Evolutionary conservation across 2,888 invertebrate genomes (phyloP), one percentile per base, ranked within the genome.

Genomic region (Sinhomidia bicolor): DNA sequence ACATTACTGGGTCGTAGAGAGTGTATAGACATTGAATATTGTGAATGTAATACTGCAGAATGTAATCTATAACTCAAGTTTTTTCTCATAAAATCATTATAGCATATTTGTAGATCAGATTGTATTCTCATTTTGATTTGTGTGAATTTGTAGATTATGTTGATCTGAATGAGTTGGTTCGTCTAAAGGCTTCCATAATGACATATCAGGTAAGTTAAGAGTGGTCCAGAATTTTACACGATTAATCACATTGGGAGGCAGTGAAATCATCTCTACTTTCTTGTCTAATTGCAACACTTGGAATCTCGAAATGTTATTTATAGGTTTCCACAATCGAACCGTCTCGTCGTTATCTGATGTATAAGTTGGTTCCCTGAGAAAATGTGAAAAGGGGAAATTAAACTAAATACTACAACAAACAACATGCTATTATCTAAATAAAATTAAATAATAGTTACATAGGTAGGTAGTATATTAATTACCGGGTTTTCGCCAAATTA

Each of bases 401-500:
- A 17, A 9, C 1, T 9, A 47, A 51, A 26, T 26, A 65, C n/a
- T 29, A 14, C 51, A 51, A n/a, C n/a, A n/a, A n/a, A n/a, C n/a
- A n/a, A n/a, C n/a, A n/a, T n/a, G n/a, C n/a, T n/a, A n/a, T n/a
- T n/a, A n/a, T n/a, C n/a, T n/a, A n/a, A n/a, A n/a, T n/a, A n/a
- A n/a, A n/a, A n/a, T n/a, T n/a, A n/a, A n/a, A n/a, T n/a, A n/a
- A n/a, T n/a, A n/a, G n/a, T n/a, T n/a, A n/a, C n/a, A n/a, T n/a
- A n/a, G n/a, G n/a, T n/a, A n/a, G n/a, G n/a, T n/a, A n/a, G n/a
- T n/a, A n/a, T n/a, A n/a, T n/a, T n/a, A n/a, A 6, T 83, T 89
- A 92, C 91, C 90, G 89, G 1, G 83, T 83, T 9, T 74, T 54
- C 9, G 90, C 92, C 87, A 91, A 92, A 74, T 91, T 91, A 20